phyloP scores from a whole-genome alignment of 53 echinoderm and acorn worm genomes.

The Echinometra lucunter region DNA sequence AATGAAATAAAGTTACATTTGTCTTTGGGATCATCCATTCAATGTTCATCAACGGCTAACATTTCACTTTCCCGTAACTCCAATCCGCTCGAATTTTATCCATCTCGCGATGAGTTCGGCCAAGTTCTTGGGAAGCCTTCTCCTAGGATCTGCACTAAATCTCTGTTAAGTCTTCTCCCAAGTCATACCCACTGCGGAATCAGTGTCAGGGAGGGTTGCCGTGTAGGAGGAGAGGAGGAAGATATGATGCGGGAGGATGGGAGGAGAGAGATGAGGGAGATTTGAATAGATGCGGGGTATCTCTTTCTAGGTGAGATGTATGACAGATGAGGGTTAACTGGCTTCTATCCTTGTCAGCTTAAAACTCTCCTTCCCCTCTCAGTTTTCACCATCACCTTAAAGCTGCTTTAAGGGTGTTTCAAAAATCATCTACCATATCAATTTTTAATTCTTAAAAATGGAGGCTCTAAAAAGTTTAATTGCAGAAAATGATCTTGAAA shows the following conservation, averaged over 20 bases:
- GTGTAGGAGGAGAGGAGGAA: not conserved
- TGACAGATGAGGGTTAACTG: slow-evolving; percentile 22
- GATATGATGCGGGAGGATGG: slow-evolving; percentile 12
- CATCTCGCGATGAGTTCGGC: not conserved
- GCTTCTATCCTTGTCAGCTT: not conserved
- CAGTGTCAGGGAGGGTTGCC: not conserved
- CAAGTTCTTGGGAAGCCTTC: not conserved
- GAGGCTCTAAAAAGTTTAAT: not conserved
- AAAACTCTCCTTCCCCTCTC: not conserved
- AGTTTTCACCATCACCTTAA: not conserved
- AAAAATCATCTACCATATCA: not conserved
- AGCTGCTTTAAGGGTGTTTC: not conserved
- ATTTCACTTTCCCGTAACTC: slow-evolving; percentile 33
- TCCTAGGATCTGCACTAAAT: not conserved
- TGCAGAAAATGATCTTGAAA: not conserved
- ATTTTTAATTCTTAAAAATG: no score
- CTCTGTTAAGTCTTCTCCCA: not conserved
- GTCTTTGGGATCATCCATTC: not conserved
- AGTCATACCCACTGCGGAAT: not conserved
- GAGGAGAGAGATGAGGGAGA: not conserved
- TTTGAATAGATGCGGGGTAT: not conserved
- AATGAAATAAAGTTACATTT: slow-evolving; percentile 9
- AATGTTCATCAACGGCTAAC: slow-evolving; percentile 33
- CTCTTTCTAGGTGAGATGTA: not conserved
- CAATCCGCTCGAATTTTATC: not conserved